phyloP scores from a whole-genome alignment of 2,113 vertebrate species.

The Scytalopus superciliaris region DNA sequence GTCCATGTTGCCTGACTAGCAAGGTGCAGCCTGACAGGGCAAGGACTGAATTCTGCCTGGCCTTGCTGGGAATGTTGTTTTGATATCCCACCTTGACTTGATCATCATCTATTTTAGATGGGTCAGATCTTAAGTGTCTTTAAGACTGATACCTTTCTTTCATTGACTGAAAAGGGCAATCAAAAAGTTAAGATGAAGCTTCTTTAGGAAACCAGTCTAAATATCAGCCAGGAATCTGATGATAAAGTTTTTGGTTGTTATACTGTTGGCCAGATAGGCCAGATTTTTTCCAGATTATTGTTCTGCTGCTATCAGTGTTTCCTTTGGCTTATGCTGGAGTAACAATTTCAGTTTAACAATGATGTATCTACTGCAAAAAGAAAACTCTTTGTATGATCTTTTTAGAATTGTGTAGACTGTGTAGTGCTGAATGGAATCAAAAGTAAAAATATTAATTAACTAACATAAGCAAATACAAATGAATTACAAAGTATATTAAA shows the following conservation, averaged over 20 bases:
- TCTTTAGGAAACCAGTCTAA: background rate
- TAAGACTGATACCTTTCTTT: background rate
- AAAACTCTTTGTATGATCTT: background rate
- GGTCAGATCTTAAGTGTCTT: background rate
- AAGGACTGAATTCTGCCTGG: background rate
- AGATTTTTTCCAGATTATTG: background rate
- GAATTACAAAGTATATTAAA: background rate
- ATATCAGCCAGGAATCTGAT: background rate
- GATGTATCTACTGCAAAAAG: background rate
- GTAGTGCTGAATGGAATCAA: background rate
- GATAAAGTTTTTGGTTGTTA: background rate
- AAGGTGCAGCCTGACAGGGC: background rate
- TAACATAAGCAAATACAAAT: background rate
- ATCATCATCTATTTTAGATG: background rate
- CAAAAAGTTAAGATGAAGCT: background rate
- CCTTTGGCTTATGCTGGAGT: background rate
- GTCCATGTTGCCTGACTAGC: background rate
- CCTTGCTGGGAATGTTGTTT: background rate
- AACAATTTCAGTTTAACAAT: background rate
- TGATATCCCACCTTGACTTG: background rate
- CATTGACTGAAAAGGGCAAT: background rate
- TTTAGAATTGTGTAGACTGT: background rate
- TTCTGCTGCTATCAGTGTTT: background rate
- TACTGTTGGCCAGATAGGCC: background rate
- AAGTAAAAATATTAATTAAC: background rate